phyloP scores from a whole-genome alignment of 2,797 vertebrate genomes.

The Thamnophis elegans region DNA sequence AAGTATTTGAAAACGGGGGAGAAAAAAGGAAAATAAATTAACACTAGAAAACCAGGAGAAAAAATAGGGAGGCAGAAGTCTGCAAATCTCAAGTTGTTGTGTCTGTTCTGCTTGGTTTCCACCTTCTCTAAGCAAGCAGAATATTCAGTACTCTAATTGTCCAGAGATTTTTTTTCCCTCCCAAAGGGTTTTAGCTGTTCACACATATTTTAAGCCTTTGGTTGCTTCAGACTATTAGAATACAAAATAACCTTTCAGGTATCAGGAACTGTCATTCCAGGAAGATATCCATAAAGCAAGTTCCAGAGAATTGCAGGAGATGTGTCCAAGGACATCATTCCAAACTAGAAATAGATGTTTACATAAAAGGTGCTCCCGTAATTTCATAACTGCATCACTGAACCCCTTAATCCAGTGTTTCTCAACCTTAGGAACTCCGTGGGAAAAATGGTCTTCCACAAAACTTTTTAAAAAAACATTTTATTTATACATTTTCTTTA shows the following conservation, averaged over 20 bases:
- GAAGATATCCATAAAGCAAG: not conserved
- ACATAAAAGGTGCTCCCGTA: not conserved
- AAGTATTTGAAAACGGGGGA: not conserved
- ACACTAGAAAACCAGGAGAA: not conserved
- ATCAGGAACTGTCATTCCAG: not conserved
- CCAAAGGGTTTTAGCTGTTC: not conserved
- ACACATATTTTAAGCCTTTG: not conserved
- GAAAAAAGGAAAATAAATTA: not conserved
- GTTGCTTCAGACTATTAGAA: not conserved
- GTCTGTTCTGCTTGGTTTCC: not conserved
- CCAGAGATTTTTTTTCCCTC: no score
- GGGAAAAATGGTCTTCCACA: not conserved
- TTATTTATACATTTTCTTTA: no score
- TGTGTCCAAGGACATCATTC: conserved; percentile 19
- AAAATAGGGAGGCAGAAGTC: not conserved
- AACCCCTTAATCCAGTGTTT: conserved; percentile 10
- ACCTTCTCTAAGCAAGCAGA: not conserved
- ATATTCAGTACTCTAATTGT: not conserved
- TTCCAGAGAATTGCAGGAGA: not conserved
- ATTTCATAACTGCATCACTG: conserved; percentile 19
- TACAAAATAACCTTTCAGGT: not conserved
- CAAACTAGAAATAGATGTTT: conserved; percentile 26
- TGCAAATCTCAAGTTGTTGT: not conserved
- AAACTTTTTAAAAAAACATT: no score
- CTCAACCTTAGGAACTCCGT: not conserved